These are phyloP conservation scores for Euwallacea fornicatus DNA, from an alignment of 1,140 invertebrate species.

Conservation along the genomic window DNA sequence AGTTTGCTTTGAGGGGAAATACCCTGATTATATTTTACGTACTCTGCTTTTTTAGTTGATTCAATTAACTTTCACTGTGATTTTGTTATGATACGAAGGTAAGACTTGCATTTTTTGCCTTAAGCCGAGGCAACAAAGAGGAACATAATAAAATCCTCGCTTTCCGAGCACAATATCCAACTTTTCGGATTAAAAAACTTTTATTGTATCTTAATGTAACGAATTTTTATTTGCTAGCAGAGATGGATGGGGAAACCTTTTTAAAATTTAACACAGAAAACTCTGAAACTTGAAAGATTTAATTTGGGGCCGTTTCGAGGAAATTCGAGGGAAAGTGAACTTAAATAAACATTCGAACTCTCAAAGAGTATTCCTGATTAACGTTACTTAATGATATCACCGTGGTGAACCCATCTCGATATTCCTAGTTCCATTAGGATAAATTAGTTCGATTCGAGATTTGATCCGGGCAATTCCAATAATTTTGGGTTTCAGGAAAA, in stretches of 20 bases:
- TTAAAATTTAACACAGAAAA: constrained; percentile 1
- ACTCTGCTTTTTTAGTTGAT: too few species aligned
- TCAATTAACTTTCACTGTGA: too few species aligned
- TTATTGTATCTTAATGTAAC: not conserved
- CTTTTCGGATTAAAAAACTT: constrained; percentile 2
- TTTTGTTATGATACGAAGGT: too few species aligned
- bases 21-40: not conserved
- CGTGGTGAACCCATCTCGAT: too few species aligned
- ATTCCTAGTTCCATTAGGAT: not conserved
- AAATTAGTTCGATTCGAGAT: not conserved
- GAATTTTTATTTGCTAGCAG: not conserved
- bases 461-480: not conserved
- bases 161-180: not conserved
- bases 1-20: not conserved
- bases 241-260: not conserved
- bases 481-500: not conserved
- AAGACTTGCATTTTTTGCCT: too few species aligned
- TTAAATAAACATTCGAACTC: too few species aligned
- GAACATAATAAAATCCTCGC: not conserved
- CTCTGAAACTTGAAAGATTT: not conserved
- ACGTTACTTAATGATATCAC: too few species aligned
- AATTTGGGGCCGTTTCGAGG: too few species aligned
- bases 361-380: too few species aligned
- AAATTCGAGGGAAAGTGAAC: too few species aligned
- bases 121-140: too few species aligned